Conservation (phyloP, 2,797 vertebrate species). For the Champsocephalus gunnari region DNA sequence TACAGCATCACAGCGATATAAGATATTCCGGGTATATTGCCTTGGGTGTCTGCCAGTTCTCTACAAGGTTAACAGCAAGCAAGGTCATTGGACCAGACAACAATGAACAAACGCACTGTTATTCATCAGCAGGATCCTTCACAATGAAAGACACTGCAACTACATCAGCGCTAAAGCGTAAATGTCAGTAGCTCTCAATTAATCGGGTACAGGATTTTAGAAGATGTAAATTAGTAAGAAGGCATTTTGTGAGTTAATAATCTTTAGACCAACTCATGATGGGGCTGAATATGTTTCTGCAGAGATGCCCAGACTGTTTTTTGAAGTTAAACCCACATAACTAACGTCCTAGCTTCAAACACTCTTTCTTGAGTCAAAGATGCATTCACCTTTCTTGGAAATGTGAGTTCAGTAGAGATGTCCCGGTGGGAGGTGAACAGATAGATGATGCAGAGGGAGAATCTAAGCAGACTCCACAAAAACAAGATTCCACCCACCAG, state of each 20-base stretch:
- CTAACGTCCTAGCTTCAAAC: not conserved
- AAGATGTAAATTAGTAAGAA: constrained; percentile 39
- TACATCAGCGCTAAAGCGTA: constrained; percentile 8
- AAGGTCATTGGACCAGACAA: constrained; percentile 51
- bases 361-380: constrained; percentile 19
- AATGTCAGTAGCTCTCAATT: constrained; percentile 30
- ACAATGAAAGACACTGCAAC: constrained; percentile 29
- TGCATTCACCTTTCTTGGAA: constrained; percentile 23
- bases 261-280: constrained; percentile 38
- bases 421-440: constrained; percentile 26
- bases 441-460: constrained; percentile 17
- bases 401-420: constrained; percentile 6
- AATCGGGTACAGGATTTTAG: constrained; percentile 36
- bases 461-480: constrained; percentile 9
- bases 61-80: constrained; percentile 52
- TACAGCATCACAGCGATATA: constrained; percentile 27
- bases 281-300: constrained; percentile 8
- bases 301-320: constrained; percentile 24
- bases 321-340: constrained; percentile 4
- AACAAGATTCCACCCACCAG: not conserved
- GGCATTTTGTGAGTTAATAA: constrained; percentile 53
- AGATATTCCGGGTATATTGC: constrained; percentile 38
- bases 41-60: constrained; percentile 59
- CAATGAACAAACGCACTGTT: constrained; percentile 27
- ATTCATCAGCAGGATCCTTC: constrained; percentile 37